Evolutionary conservation across 2,888 invertebrate species (phyloP), one percentile per base, ranked within the genome.

Genomic region (Magallana nippona): DNA sequence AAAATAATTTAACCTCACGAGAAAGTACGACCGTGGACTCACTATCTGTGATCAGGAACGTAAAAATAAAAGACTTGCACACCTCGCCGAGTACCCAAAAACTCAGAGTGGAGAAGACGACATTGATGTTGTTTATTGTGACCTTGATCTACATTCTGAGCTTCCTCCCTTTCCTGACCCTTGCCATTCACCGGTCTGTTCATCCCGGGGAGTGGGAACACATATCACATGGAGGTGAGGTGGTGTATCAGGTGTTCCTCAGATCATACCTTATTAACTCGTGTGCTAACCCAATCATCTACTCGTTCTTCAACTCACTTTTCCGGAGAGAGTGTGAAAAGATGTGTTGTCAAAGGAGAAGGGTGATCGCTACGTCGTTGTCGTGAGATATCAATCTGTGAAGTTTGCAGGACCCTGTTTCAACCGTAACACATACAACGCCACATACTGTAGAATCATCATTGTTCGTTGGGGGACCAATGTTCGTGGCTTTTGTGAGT

Each of bases 201-300:
- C 62, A 86, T n/a, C 87, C 86, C 10, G 82, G 82, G 13, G 81
- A 85, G n/a, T 88, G 88, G 19, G 55, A 79, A 10, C 71, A 79
- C 10, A 57, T 90, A 62, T 86, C 88, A 2, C 79, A 85, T 55
- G 83, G 84, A 17, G 86, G 86, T n/a, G 86, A 88, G 13, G 86
- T 87, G n/a, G 87, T 88, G 10, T 86, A 89, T 44, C 87, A 88
- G 78, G 84, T 91, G 15, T 90, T 91, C 81, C 85, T 91, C n/a
- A 85, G 92, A 10, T 92, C 92, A 0, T 91, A 91, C 63, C 83
- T 91, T 15, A 60, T 92, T n/a, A 91, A 91, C 79, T 90, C 90
- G 85, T 91, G 91, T 11, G 87, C 89, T 17, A 90, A 92, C 83
- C 92, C 92, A 0, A 83, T 92, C n/a, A 90, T 91, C 3, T 92